phyloP scores from a whole-genome alignment of 2,113 vertebrate species.

The Gracilinanus agilis region DNA sequence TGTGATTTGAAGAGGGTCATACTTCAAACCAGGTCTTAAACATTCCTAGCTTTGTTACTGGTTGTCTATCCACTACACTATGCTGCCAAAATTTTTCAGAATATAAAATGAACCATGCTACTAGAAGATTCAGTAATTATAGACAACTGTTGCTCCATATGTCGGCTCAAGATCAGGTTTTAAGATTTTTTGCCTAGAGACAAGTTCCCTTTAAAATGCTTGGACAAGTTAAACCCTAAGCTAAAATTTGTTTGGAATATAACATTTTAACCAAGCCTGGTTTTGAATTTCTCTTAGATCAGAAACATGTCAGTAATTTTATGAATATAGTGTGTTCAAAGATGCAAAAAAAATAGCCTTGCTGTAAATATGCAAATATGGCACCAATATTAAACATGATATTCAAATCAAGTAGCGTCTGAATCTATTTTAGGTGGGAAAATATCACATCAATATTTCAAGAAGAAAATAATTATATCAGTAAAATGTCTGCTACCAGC shows the following conservation, averaged over 20 bases:
- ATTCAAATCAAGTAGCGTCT: constrained; percentile 12
- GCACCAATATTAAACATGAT: constrained; percentile 37
- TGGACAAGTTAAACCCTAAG: constrained; percentile 78
- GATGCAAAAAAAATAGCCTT: constrained; percentile 66
- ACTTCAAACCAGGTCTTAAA: background rate
- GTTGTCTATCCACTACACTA: background rate
- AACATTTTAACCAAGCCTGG: constrained; percentile 62
- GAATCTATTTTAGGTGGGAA: constrained; percentile 34
- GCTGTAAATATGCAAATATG: constrained; percentile 46
- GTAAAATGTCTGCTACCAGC: background rate
- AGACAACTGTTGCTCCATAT: constrained; percentile 66
- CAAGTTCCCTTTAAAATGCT: constrained; percentile 75
- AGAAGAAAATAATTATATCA: background rate
- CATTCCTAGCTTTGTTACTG: background rate
- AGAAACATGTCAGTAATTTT: constrained; percentile 63
- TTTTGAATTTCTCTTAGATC: constrained; percentile 73
- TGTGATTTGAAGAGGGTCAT: background rate
- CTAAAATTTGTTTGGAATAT: constrained; percentile 78
- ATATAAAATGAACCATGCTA: constrained; percentile 69
- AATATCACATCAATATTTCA: constrained; percentile 20
- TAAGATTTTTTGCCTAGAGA: constrained; percentile 75
- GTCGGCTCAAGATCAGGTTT: constrained; percentile 73
- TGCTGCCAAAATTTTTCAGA: constrained; percentile 65
- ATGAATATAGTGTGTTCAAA: constrained; percentile 62
- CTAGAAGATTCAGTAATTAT: constrained; percentile 77